phyloP scores from a whole-genome alignment of 2,113 vertebrate species.

The Eulemur rufifrons region DNA sequence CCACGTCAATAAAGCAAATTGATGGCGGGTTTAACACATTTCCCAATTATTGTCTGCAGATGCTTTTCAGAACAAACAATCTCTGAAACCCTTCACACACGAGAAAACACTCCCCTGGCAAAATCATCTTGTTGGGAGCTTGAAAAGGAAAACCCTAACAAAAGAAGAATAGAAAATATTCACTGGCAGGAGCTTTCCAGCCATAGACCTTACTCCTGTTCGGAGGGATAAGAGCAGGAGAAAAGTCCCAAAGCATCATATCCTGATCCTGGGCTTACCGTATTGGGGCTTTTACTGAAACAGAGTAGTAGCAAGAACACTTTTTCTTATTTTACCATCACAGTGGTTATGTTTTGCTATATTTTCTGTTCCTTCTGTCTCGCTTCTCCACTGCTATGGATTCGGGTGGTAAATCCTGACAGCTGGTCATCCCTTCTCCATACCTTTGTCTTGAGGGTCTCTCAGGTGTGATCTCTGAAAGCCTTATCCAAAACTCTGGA shows the following conservation, averaged over 20 bases:
- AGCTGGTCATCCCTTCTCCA: neutral
- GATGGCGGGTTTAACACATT: conserved; percentile 60
- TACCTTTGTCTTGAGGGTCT: neutral
- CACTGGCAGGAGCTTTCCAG: neutral
- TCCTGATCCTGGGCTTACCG: neutral
- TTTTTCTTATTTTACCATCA: neutral
- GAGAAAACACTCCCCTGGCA: conserved; percentile 23
- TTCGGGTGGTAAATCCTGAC: neutral
- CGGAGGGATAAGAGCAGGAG: neutral
- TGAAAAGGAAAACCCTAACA: conserved; percentile 38
- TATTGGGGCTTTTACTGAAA: neutral
- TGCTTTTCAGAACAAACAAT: conserved; percentile 63
- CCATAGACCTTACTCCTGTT: neutral
- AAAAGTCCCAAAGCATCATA: neutral
- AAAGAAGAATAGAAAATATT: conserved; percentile 8
- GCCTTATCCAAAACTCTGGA: neutral
- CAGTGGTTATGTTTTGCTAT: neutral
- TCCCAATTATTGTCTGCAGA: conserved; percentile 53
- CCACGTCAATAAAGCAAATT: neutral
- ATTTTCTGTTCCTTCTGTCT: neutral
- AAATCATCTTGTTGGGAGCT: conserved; percentile 44
- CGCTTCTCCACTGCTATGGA: neutral
- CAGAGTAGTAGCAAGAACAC: neutral
- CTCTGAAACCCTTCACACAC: conserved; percentile 34
- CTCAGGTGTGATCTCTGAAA: neutral